phyloP scores from a whole-genome alignment of 92 coral and sea anemone genomes.

The Paragorgia papillata region DNA sequence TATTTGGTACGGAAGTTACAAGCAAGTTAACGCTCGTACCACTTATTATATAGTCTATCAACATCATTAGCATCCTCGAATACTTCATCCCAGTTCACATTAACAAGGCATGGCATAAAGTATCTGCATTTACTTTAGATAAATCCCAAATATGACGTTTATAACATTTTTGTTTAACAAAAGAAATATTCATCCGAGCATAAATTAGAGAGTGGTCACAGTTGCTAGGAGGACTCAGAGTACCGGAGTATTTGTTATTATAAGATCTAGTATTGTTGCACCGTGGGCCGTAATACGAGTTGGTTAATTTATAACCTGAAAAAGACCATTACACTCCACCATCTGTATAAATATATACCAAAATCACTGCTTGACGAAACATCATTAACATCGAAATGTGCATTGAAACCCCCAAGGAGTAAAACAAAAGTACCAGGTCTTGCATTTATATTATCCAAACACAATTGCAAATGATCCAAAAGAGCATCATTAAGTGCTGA shows the following conservation, averaged over 20 bases:
- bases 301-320: slow-evolving; percentile 5
- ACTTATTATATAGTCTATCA: too few relatives aligned
- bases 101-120: too few relatives aligned
- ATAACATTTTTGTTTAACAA: too few relatives aligned
- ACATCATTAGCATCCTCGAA: too few relatives aligned
- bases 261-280: slow-evolving; percentile 33
- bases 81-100: too few relatives aligned
- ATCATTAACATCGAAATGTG: background rate
- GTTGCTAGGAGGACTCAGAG: slow-evolving; percentile 54
- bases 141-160: too few relatives aligned
- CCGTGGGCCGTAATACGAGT: background rate
- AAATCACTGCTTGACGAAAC: background rate
- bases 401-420: slow-evolving; percentile 24
- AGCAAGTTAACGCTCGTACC: too few relatives aligned
- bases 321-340: slow-evolving; percentile 26
- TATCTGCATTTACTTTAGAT: too few relatives aligned
- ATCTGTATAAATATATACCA: background rate
- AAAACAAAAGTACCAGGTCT: slow-evolving; percentile 18
- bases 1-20: too few relatives aligned
- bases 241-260: slow-evolving; percentile 57
- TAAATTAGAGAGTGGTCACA: slow-evolving; percentile 36
- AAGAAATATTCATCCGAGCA: too few relatives aligned
- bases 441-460: background rate
- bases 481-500: background rate
- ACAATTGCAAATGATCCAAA: slow-evolving; percentile 4